Conservation (phyloP, 2,113 vertebrate species). For the Osmerus eperlanus region DNA sequence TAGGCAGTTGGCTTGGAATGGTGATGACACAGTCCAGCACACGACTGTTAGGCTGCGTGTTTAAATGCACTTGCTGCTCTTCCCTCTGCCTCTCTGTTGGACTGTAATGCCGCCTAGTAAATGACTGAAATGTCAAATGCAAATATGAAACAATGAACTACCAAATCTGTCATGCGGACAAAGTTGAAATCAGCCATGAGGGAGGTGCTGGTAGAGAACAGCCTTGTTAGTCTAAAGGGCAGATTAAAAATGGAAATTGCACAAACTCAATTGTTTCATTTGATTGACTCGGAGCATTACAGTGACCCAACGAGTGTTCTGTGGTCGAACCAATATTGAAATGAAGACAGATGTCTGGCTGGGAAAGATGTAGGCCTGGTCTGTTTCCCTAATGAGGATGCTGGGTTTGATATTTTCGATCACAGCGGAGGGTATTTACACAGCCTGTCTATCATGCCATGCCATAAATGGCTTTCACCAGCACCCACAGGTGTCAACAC, state of each 20-base stretch:
- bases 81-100: not conserved
- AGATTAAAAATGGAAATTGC: not conserved
- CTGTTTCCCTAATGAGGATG: too few species aligned
- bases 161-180: not conserved
- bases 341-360: not conserved
- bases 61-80: conserved; percentile 13
- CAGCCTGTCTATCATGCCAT: too few species aligned
- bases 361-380: too few species aligned
- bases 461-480: too few species aligned
- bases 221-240: not conserved
- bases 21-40: too few species aligned
- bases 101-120: not conserved
- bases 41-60: conserved; percentile 1
- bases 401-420: too few species aligned
- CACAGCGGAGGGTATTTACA: too few species aligned
- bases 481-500: too few species aligned
- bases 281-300: not conserved
- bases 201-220: not conserved
- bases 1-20: too few species aligned
- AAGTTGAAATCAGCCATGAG: not conserved
- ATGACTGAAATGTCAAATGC: not conserved
- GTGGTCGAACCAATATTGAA: not conserved
- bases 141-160: not conserved
- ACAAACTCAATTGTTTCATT: not conserved
- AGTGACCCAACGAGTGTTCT: not conserved